Conservation (phyloP, 2,888 invertebrate genomes). For the Troides oblongomaculatus region DNA sequence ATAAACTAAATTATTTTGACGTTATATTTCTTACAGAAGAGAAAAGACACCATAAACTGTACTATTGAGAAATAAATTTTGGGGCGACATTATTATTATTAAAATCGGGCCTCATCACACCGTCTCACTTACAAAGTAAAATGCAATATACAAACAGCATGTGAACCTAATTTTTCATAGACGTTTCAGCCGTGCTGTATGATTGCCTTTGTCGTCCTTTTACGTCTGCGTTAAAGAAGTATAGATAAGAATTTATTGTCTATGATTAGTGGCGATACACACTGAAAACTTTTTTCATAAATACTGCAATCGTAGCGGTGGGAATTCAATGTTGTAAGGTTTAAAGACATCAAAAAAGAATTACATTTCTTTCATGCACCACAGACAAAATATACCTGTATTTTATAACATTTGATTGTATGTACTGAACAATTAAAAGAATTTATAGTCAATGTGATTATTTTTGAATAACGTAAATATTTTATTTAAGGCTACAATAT, state of each 20-base stretch:
- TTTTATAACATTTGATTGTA: not conserved
- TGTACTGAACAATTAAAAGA: not conserved
- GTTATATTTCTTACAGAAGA: no score
- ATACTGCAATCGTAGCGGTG: conserved; percentile 2
- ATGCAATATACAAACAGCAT: conserved; percentile 41
- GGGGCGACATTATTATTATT: not conserved
- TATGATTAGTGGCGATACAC: no score
- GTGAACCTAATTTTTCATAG: conserved; percentile 39
- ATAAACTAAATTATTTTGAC: no score
- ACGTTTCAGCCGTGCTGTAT: not conserved
- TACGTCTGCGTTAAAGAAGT: not conserved
- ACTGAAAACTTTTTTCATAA: not conserved
- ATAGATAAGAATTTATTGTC: not conserved
- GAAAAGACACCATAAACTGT: no score
- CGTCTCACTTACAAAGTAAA: conserved; percentile 41
- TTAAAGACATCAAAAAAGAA: not conserved
- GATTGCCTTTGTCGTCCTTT: no score
- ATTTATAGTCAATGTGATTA: not conserved
- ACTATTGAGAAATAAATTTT: not conserved
- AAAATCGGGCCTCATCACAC: conserved; percentile 41
- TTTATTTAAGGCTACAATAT: not conserved
- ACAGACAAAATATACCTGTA: not conserved
- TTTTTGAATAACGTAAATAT: not conserved
- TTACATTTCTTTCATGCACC: not conserved
- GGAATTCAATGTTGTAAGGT: not conserved